Conservation (phyloP, 2,888 invertebrate genomes). For the Nematopogon swammerdamellus region DNA sequence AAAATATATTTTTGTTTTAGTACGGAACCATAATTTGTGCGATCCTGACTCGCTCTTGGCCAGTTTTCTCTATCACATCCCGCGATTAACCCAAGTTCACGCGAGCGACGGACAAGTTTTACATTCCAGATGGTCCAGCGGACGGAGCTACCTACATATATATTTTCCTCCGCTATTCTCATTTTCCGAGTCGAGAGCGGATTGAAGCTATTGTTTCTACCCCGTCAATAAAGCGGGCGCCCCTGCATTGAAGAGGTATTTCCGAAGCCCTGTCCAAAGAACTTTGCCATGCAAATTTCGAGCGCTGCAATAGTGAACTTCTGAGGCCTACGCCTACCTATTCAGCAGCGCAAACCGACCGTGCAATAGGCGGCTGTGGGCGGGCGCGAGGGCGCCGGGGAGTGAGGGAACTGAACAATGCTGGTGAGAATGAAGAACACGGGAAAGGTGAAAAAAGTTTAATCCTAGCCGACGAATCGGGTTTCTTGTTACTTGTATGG, state of each 20-base stretch:
- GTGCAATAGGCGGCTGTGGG: not conserved
- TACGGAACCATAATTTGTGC: too few relatives aligned
- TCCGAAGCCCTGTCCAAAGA: not conserved
- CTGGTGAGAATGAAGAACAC: not conserved
- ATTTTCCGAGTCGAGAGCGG: not conserved
- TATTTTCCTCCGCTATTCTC: not conserved
- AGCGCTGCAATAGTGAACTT: not conserved
- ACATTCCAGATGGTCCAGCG: too few relatives aligned
- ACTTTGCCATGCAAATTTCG: not conserved
- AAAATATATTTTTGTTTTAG: too few relatives aligned
- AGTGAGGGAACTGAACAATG: not conserved
- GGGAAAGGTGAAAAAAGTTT: not conserved
- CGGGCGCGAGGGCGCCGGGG: not conserved
- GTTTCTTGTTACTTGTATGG: too few relatives aligned
- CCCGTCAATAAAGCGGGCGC: not conserved
- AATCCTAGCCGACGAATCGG: too few relatives aligned
- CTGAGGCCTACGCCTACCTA: not conserved
- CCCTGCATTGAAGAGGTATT: not conserved
- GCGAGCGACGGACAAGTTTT: too few relatives aligned
- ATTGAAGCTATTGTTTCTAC: not conserved
- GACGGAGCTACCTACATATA: too few relatives aligned
- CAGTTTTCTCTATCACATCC: too few relatives aligned
- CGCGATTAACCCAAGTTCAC: too few relatives aligned
- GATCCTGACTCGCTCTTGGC: too few relatives aligned
- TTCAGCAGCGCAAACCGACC: not conserved